Evolutionary conservation across 2,113 vertebrate genomes (phyloP), one percentile per base, ranked within the genome.

Genomic region (Notechis scutatus): DNA sequence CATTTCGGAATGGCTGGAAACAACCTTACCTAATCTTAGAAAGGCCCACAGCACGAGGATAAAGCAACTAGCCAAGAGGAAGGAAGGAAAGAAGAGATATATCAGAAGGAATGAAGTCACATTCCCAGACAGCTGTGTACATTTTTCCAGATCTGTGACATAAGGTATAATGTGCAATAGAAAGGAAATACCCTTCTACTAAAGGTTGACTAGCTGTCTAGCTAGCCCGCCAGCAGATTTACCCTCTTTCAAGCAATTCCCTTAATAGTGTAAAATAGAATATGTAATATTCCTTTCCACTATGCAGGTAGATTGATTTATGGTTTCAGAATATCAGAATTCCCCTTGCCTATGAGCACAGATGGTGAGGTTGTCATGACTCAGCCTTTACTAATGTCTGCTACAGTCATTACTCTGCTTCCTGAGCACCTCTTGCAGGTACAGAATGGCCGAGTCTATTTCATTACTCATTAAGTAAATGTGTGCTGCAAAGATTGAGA

Each of bases 101-200:
- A 89, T 89, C 89, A 91, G 93, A 57, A 92, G 91, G 89, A 85
- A 52, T 88, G 42, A 91, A 85, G 81, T 87, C 55, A 90, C 92
- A 93, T 93, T 93, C 89, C 89, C 89, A 93, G 92, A 93, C 87
- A 14, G 57, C 85, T 85, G 89, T 39, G 54, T 91, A 90, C 54
- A 92, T 94, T 94, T 88, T 90, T 91, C 89, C 54, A 85, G 89
- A 85, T 94, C 85, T 91, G 39, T 92, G 93, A 92, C 61, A n/a
- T 69, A 55, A 90, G 89, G 85, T 69, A 90, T 87, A 94, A 69
- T 91, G 87, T 59, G 42, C 91, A 92, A 29, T 56, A 34, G 81
- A 89, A 92, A 90, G 93, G 91, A 94, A 90, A 59, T 92, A 87
- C 93, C 88, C 89, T 92, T 56, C 54, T 91, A 54, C 55, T 42